Percentiles rank a stretch among this genome's conserved stretches.
Conservation (phyloP, 2,113 vertebrate genomes). For the Triplophysa siluroides region DNA sequence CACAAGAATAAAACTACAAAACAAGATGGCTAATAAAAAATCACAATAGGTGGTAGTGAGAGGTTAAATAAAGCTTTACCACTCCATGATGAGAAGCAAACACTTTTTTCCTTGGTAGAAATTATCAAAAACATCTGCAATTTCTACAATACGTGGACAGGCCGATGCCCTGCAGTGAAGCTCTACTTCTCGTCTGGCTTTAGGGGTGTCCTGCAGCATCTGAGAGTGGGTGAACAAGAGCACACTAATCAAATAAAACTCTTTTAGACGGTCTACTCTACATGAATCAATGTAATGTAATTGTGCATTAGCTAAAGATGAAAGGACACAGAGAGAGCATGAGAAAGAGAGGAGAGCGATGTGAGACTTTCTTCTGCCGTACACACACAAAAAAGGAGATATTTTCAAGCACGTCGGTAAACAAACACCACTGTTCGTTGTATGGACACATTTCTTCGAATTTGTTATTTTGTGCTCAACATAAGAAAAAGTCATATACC, state of each 20-base stretch:
- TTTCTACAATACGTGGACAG: conserved; percentile 79
- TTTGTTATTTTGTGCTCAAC: too few relatives aligned
- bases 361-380: too few relatives aligned
- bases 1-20: too few relatives aligned
- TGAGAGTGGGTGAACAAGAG: conserved; percentile 19
- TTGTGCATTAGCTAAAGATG: conserved; percentile 11
- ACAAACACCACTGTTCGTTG: too few relatives aligned
- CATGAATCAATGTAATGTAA: conserved; percentile 28
- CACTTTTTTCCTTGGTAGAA: conserved; percentile 82
- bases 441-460: too few relatives aligned
- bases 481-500: too few relatives aligned
- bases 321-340: not conserved
- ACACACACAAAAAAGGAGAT: too few relatives aligned
- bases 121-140: conserved; percentile 85
- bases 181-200: conserved; percentile 84
- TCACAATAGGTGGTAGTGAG: too few relatives aligned
- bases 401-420: too few relatives aligned
- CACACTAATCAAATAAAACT: not conserved
- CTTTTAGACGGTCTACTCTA: conserved; percentile 9
- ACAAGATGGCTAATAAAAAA: too few relatives aligned
- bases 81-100: conserved; percentile 88
- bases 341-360: too few relatives aligned
- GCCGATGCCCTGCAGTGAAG: conserved; percentile 83
- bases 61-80: conserved; percentile 44
- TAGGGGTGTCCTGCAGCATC: conserved; percentile 83